Evolutionary conservation across 2,888 invertebrate species (phyloP), one percentile per base, ranked within the genome.

Genomic region (Abrostola tripartita): DNA sequence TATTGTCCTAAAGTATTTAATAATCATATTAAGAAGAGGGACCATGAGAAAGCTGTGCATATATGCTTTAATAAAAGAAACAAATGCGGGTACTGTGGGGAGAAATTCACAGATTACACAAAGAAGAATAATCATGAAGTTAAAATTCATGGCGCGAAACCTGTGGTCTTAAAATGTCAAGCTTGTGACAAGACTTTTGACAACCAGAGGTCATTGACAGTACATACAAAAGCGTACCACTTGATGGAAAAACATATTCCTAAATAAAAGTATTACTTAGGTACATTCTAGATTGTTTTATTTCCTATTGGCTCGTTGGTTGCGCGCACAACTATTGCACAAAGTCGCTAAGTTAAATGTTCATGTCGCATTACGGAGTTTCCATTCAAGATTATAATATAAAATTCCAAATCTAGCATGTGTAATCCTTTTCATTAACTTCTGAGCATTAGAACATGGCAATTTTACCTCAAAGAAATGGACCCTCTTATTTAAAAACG

Each of bases 131-230:
- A 84, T 0, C 93, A 94, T 12, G 90, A 90, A 63, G 89, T 87
- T 0, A 86, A 85, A 37, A 53, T 83, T 1, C 93, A 94, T 14
- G 93, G 93, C 0, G 89, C 89, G 0, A 90, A 89, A 55, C 88
- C 91, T 1, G 74, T 89, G 0, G 87, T 91, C 0, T 81, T 94
- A 7, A 85, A 86, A 5, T 95, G 95, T 60, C 87, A 89, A 12
- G 91, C 94, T 0, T 95, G 95, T 65, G 90, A 90, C 0, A 93
- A 90, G 65, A 87, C 84, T 0, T 95, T 95, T 71, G 89, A 90
- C 40, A 95, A 95, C 63, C 94, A 95, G 44, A 90, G 94, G 36
- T 85, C 95, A 8, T 79, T 95, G 14, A 93, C 91, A 5, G 87
- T 89, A 1, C 95, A 95, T 56, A 92, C 89, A 35, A 88, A 94